Conservation (phyloP, 2,113 vertebrate species). For the Zapornia atra region DNA sequence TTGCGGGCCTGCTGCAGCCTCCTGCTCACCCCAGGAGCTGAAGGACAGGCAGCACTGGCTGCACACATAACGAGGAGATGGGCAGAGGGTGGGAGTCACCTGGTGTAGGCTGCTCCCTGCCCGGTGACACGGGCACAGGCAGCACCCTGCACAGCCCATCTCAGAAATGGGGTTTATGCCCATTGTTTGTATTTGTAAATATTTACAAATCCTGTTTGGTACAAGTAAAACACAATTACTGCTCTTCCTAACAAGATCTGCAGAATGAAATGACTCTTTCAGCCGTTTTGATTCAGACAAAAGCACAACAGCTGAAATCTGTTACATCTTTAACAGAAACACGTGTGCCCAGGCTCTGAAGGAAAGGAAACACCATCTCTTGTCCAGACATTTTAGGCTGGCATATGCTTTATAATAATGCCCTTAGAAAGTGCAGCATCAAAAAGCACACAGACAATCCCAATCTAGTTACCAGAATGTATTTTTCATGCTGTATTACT, state of each 20-base stretch:
- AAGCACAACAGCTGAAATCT: neutral
- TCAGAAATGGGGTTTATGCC: neutral
- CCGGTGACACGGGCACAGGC: neutral
- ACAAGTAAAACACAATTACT: neutral
- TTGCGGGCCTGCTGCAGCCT: neutral
- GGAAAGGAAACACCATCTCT: neutral
- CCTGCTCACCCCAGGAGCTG: rapidly evolving
- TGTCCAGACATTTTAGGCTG: neutral
- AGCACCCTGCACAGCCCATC: neutral
- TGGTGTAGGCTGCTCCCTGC: neutral
- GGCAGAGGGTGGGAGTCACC: neutral
- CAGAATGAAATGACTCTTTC: neutral
- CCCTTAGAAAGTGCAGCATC: neutral
- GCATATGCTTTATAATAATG: neutral
- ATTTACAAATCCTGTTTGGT: neutral
- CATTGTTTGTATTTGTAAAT: neutral
- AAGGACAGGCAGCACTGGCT: rapidly evolving
- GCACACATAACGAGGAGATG: rapidly evolving
- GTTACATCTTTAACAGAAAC: neutral
- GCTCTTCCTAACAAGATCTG: neutral
- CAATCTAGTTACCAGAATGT: neutral
- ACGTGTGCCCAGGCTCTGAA: neutral
- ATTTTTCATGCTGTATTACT: neutral
- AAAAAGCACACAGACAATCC: neutral
- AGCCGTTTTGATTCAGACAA: neutral